These are phyloP conservation scores for Dryas iulia DNA, from an alignment of 1,140 invertebrate genomes.

Conservation along the genomic window DNA sequence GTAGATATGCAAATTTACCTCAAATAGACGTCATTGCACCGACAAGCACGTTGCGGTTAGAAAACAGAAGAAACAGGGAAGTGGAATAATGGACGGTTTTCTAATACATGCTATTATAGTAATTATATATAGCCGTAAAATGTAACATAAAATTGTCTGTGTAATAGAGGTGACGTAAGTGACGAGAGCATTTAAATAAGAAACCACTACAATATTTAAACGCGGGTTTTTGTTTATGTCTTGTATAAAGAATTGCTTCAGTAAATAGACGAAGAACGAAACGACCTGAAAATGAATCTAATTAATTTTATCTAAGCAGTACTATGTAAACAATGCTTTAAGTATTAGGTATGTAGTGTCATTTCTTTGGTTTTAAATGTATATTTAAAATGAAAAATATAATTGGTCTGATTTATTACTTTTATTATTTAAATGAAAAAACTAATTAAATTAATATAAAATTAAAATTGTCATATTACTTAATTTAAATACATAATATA, in stretches of 20 bases:
- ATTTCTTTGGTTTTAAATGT: too few species aligned
- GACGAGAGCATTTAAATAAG: neutral
- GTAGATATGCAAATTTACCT: constrained; percentile 20
- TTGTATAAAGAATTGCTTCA: neutral
- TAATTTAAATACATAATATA: neutral
- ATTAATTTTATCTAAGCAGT: too few species aligned
- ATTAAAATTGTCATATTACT: too few species aligned
- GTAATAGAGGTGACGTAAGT: constrained; percentile 9
- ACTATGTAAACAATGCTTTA: too few species aligned
- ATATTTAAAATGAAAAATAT: too few species aligned
- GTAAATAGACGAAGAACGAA: neutral
- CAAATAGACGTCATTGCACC: constrained; percentile 31
- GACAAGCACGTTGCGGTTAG: constrained; percentile 30
- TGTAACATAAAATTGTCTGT: constrained; percentile 26
- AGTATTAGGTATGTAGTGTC: too few species aligned
- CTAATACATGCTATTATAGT: constrained; percentile 28
- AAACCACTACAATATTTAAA: neutral
- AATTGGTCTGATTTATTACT: too few species aligned
- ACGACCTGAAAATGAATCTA: too few species aligned
- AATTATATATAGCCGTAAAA: constrained; percentile 22
- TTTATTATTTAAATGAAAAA: too few species aligned
- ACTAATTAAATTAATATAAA: too few species aligned
- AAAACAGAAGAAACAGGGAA: constrained; percentile 36
- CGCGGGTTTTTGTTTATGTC: neutral
- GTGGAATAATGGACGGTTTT: constrained; percentile 27